Evolutionary conservation across 2,888 invertebrate genomes (phyloP).

Genomic region (Rotaria macrura): DNA sequence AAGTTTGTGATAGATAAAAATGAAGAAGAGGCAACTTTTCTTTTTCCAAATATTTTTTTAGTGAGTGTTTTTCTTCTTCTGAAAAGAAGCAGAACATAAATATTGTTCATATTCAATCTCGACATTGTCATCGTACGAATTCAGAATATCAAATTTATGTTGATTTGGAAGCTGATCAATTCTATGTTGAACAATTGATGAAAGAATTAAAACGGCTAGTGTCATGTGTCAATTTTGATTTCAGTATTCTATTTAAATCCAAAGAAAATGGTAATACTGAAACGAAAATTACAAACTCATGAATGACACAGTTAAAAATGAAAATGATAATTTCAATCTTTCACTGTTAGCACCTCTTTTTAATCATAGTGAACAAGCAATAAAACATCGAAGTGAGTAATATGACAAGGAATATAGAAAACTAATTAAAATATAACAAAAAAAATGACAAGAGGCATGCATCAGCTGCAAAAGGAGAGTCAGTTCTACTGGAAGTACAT

Average conservation of each 20-base stretch:
- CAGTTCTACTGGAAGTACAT: background rate
- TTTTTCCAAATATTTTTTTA: too few relatives aligned
- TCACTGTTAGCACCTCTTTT: background rate
- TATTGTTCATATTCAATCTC: conserved; percentile 82
- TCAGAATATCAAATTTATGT: conserved; percentile 75
- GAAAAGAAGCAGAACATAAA: conserved; percentile 73
- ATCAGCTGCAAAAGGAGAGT: background rate
- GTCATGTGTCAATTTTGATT: background rate
- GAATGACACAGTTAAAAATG: background rate
- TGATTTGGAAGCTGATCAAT: conserved; percentile 66
- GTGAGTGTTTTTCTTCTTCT: background rate
- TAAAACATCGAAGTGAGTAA: background rate
- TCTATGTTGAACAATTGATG: background rate
- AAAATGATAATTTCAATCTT: background rate
- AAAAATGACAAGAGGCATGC: background rate
- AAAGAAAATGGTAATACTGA: background rate
- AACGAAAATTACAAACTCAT: background rate
- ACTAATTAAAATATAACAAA: background rate
- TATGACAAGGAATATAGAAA: background rate
- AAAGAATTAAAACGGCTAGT: background rate
- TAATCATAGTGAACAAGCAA: background rate
- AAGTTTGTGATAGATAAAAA: too few relatives aligned
- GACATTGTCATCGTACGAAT: conserved; percentile 53
- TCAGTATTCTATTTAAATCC: background rate
- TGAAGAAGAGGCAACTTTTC: too few relatives aligned